Evolutionary conservation across 2,888 invertebrate species (phyloP).

Genomic region (Deilephila elpenor): DNA sequence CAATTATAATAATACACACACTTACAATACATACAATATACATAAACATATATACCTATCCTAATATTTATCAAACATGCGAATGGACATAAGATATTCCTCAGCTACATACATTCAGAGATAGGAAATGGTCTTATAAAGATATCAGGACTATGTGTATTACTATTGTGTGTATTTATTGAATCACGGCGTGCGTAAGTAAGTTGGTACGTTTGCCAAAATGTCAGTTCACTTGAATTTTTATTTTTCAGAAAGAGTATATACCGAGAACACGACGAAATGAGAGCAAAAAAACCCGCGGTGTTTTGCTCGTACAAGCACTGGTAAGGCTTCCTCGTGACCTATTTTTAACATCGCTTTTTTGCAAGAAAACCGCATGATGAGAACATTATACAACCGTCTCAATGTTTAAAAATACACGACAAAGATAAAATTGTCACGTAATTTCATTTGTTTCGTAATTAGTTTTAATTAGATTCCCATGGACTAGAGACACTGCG

Average conservation of each 20-base stretch:
- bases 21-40: too few species aligned
- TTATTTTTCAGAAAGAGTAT: background rate
- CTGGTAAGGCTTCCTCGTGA: slow-evolving; percentile 8
- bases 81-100: too few species aligned
- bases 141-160: too few species aligned
- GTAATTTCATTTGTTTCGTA: too few species aligned
- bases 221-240: background rate
- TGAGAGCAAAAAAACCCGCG: background rate
- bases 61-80: too few species aligned
- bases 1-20: too few species aligned
- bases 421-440: background rate
- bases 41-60: too few species aligned
- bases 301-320: background rate
- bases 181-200: too few species aligned
- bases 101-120: too few species aligned
- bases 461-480: slow-evolving; percentile 11
- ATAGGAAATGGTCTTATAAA: too few species aligned
- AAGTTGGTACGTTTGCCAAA: too few species aligned
- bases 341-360: slow-evolving; percentile 11
- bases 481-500: slow-evolving; percentile 1
- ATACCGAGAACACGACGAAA: background rate
- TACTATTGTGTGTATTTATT: too few species aligned
- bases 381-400: background rate
- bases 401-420: background rate
- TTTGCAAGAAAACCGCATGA: background rate